These are phyloP conservation scores for Bombycilla garrulus DNA, from an alignment of 2,113 vertebrate species.

Conservation along the genomic window DNA sequence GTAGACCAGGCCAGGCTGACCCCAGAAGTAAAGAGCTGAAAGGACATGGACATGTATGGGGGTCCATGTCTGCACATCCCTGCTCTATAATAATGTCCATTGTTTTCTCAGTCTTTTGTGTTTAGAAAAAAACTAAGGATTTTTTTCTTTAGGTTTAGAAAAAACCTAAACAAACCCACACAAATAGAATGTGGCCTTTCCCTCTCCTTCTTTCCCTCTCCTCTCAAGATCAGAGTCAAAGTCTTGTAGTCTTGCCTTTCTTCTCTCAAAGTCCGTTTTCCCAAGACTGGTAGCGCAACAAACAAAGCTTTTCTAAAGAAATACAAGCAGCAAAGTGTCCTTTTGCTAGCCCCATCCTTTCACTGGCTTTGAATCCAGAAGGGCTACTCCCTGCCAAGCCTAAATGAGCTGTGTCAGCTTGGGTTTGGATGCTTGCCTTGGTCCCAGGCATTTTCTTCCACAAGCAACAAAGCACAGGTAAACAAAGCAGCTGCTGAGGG, in stretches of 20 bases:
- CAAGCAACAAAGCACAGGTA: background rate
- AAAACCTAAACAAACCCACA: background rate
- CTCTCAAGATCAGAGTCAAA: background rate
- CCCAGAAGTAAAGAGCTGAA: background rate
- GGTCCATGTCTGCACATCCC: background rate
- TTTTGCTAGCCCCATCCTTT: background rate
- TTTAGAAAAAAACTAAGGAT: background rate
- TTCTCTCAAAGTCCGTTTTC: background rate
- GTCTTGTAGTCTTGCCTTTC: background rate
- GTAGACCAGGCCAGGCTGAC: background rate
- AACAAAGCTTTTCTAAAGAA: background rate
- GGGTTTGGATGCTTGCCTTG: background rate
- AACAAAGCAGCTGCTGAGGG: background rate
- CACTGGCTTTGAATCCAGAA: background rate
- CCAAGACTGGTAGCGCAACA: background rate
- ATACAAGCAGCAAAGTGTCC: background rate
- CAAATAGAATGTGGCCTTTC: background rate
- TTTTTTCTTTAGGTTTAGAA: too few relatives aligned
- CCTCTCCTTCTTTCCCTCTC: background rate
- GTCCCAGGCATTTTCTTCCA: background rate
- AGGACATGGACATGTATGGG: rapidly evolving
- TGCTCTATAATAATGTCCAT: background rate
- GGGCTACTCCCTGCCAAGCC: background rate
- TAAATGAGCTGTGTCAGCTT: conserved; percentile 27
- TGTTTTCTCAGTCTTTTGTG: background rate